phyloP scores from a whole-genome alignment of 2,888 invertebrate genomes.

The Acheta domesticus region DNA sequence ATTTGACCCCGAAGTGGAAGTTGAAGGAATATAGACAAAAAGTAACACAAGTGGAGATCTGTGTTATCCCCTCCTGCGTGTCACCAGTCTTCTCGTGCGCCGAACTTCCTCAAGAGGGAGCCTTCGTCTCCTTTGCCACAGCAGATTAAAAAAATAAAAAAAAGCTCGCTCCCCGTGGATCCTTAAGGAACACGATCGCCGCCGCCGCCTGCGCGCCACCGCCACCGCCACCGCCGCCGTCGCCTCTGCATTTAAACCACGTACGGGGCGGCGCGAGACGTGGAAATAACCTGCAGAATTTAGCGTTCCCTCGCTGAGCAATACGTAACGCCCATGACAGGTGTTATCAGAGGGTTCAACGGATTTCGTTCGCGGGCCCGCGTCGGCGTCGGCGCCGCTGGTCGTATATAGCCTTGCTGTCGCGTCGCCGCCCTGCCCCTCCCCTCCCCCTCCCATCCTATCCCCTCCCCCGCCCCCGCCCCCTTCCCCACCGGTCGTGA shows the following conservation, averaged over 20 bases:
- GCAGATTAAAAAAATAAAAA: no score
- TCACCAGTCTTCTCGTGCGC: no score
- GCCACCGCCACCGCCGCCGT: not conserved
- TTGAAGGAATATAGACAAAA: no score
- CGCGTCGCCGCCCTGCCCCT: not conserved
- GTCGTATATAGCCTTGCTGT: not conserved
- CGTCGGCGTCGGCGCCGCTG: not conserved
- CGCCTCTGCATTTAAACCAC: slow-evolving; percentile 18
- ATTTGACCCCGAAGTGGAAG: no score
- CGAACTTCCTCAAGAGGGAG: no score
- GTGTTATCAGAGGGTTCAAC: slow-evolving; percentile 18
- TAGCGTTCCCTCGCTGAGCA: slow-evolving; percentile 18
- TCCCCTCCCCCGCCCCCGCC: not conserved
- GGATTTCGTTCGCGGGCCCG: not conserved
- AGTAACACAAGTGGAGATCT: no score
- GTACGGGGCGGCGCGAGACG: slow-evolving; percentile 18
- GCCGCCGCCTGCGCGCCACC: not conserved
- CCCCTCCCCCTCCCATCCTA: not conserved
- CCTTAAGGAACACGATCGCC: not conserved
- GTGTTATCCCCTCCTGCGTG: no score
- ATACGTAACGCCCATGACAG: slow-evolving; percentile 18
- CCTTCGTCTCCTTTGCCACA: no score
- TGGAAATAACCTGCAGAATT: slow-evolving; percentile 18
- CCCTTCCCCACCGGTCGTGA: not conserved
- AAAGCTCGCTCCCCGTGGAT: no score